These are phyloP conservation scores for Cladopsammia gracilis DNA, from an alignment of 64 coral and sea anemone genomes.

Conservation along the genomic window DNA sequence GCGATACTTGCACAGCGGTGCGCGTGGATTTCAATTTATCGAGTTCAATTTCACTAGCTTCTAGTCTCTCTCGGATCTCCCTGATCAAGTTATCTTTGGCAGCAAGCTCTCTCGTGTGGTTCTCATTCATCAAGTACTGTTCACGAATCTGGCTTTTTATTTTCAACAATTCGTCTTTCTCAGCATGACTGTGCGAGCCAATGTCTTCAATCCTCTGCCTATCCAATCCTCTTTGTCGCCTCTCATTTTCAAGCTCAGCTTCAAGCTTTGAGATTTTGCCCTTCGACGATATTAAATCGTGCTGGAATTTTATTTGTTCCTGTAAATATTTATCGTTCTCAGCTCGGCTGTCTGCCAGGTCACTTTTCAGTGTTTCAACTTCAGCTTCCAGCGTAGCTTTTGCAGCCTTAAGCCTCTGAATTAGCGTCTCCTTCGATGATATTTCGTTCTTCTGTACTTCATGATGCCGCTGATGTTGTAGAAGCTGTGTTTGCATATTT, in stretches of 20 bases:
- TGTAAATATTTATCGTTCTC: slow-evolving; percentile 80
- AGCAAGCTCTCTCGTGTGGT: slow-evolving; percentile 64
- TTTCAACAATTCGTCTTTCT: slow-evolving; percentile 81
- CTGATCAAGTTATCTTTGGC: slow-evolving; percentile 75
- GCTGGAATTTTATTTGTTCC: slow-evolving; percentile 67
- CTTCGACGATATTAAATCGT: slow-evolving; percentile 69
- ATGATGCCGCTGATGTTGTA: slow-evolving; percentile 82
- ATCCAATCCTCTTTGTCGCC: slow-evolving; percentile 59
- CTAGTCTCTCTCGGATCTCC: slow-evolving; percentile 80
- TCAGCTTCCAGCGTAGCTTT: slow-evolving; percentile 87
- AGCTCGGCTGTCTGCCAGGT: slow-evolving; percentile 68
- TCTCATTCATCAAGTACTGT: slow-evolving; percentile 62
- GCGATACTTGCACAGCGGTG: slow-evolving; percentile 30
- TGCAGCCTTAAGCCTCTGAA: slow-evolving; percentile 83
- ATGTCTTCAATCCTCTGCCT: slow-evolving; percentile 70
- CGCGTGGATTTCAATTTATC: slow-evolving; percentile 63
- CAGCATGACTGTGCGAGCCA: slow-evolving; percentile 55
- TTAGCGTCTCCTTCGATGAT: slow-evolving; percentile 82
- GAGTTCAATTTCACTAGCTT: slow-evolving; percentile 62
- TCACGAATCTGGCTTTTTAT: slow-evolving; percentile 85
- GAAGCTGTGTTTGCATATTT: slow-evolving; percentile 85
- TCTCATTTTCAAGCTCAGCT: slow-evolving; percentile 87
- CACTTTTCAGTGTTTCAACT: slow-evolving; percentile 80
- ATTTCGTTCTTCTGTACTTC: slow-evolving; percentile 91
- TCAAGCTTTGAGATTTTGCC: slow-evolving; percentile 87